Conservation (phyloP, 2,888 invertebrate species). For the Lithophane semibrunnea region DNA sequence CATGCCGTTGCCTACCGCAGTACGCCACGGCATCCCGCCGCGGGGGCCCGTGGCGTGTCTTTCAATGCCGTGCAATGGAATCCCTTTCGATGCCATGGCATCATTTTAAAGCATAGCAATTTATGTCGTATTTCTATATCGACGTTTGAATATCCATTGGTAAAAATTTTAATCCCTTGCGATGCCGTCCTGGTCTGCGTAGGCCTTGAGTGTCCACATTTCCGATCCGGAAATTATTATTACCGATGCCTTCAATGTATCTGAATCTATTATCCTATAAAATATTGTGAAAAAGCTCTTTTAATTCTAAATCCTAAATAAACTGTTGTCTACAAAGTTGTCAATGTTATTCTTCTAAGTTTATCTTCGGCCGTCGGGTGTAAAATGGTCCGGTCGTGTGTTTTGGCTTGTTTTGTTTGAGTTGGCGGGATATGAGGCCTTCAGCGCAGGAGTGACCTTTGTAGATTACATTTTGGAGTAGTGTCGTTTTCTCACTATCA, state of each 20-base stretch:
- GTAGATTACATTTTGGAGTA: background rate
- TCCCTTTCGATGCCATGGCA: too few relatives aligned
- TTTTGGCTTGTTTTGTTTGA: constrained; percentile 48
- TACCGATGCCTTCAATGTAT: background rate
- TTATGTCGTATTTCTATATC: too few relatives aligned
- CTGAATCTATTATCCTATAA: background rate
- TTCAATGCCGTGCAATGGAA: too few relatives aligned
- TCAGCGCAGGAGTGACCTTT: background rate
- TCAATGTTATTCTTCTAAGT: constrained; percentile 47
- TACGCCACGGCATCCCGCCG: too few relatives aligned
- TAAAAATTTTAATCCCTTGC: too few relatives aligned
- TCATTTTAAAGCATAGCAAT: too few relatives aligned
- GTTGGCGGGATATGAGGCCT: background rate
- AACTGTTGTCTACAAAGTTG: constrained; percentile 30
- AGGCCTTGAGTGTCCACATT: too few relatives aligned
- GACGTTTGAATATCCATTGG: too few relatives aligned
- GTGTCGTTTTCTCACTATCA: background rate
- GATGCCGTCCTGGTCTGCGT: too few relatives aligned
- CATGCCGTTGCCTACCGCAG: too few relatives aligned
- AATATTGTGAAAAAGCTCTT: constrained; percentile 1
- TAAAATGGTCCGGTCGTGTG: constrained; percentile 17
- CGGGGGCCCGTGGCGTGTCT: too few relatives aligned
- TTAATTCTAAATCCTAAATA: constrained; percentile 30
- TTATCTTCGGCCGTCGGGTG: constrained; percentile 35
- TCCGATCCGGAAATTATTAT: background rate